A percentile compares a stretch with the other conserved stretches of the same genome.
Conservation (phyloP, 2,797 vertebrate species). For the Clarias pachynema region DNA sequence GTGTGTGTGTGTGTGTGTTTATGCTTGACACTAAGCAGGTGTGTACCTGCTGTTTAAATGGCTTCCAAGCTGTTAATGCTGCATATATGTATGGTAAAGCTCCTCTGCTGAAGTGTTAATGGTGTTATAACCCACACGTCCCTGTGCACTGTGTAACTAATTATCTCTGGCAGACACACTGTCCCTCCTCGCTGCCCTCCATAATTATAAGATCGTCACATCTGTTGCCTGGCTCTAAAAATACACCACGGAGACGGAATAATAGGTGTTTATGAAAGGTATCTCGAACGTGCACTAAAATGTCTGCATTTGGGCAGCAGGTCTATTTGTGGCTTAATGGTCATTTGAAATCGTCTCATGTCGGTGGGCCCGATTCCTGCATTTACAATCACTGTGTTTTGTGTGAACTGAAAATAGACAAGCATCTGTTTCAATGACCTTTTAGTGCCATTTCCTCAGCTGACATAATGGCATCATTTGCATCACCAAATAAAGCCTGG, state of each 20-base stretch:
- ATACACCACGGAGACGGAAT: neutral
- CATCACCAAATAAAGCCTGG: slow-evolving; percentile 13
- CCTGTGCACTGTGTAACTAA: slow-evolving; percentile 22
- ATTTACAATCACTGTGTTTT: neutral
- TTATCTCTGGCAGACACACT: slow-evolving; percentile 15
- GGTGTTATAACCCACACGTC: slow-evolving; percentile 35
- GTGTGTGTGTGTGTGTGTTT: slow-evolving; percentile 13
- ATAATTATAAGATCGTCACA: slow-evolving; percentile 35
- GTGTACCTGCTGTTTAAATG: slow-evolving; percentile 45
- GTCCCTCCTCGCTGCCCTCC: slow-evolving; percentile 14
- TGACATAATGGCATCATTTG: slow-evolving; percentile 38
- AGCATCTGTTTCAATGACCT: slow-evolving; percentile 41
- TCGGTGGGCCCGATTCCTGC: slow-evolving; percentile 6
- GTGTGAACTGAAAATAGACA: slow-evolving; percentile 5
- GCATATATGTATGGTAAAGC: slow-evolving; percentile 22
- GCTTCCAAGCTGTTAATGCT: slow-evolving; percentile 39
- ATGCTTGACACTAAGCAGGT: slow-evolving; percentile 28
- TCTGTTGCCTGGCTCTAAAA: slow-evolving; percentile 11
- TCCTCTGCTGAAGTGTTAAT: slow-evolving; percentile 36
- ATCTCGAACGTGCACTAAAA: slow-evolving; percentile 17
- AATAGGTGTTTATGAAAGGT: slow-evolving; percentile 25
- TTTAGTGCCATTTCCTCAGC: slow-evolving; percentile 19
- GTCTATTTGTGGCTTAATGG: slow-evolving; percentile 8
- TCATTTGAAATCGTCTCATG: neutral
- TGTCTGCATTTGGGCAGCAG: neutral